Evolutionary conservation across 2,797 vertebrate species (phyloP), one percentile per base, ranked within the genome.

Genomic region (Crax fasciolata): DNA sequence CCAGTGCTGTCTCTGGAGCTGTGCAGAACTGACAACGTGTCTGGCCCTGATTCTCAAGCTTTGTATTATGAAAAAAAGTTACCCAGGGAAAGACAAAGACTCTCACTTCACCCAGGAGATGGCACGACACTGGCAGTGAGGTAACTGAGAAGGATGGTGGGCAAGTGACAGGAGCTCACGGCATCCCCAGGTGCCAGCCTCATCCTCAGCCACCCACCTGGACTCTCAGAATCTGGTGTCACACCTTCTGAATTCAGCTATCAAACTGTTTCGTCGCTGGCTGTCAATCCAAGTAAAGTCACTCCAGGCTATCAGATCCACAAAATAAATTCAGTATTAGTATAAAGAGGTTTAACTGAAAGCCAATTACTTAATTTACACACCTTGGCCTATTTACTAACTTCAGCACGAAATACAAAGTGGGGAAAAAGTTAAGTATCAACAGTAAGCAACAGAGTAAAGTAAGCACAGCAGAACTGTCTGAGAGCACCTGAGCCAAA

Each of bases 401-500:
- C 18, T 41, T 25, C 28, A 41, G 28, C 0, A 4, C 20, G n/a
- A 27, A 83, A 38, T 17, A 55, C 7, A 19, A 51, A 27, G 61
- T 0, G 27, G 51, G 51, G 25, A 28, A 65, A 32, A 65, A 23
- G 18, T 51, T 49, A 27, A 14, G 0, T 15, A 62, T n/a, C 55
- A 59, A 27, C 54, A 68, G 32, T 7, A 62, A 2, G 1, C 23
- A 16, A 6, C 4, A 30, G 30, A 92, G 23, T 10, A 63, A 74
- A 74, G 35, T 18, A 17, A 70, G 55, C 24, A 70, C 49, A 44
- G 21, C 73, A 61, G 51, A 72, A 79, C 35, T 13, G n/a, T 28
- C 61, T 57, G 23, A 71, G 41, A 88, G 63, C 55, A 30, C n/a
- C 43, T 27, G 25, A 67, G 73, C 61, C 73, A 87, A 93, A 88